These are phyloP conservation scores for Drosophila nigrodunni DNA, from an alignment of 1,140 invertebrate species.

Conservation along the genomic window DNA sequence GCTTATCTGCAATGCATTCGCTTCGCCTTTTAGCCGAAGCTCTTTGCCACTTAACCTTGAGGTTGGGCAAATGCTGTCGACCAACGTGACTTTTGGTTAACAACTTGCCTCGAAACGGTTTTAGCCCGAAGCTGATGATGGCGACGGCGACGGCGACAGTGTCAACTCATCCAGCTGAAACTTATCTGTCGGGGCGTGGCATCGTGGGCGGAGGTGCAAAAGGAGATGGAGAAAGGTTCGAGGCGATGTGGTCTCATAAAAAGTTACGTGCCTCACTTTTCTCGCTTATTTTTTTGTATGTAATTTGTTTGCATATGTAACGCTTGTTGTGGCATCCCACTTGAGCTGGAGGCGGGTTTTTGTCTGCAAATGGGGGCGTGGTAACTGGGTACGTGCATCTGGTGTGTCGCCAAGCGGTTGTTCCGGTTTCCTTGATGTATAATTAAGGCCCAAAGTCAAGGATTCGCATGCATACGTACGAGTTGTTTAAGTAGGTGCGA, in stretches of 20 bases:
- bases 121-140: conserved; percentile 16
- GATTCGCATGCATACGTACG: conserved; percentile 50
- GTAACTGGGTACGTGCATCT: conserved; percentile 21
- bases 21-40: conserved; percentile 34
- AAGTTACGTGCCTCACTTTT: conserved; percentile 59
- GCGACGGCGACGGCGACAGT: conserved; percentile 36
- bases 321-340: conserved; percentile 14
- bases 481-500: conserved; percentile 37
- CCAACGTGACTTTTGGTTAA: conserved; percentile 71
- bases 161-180: conserved; percentile 65
- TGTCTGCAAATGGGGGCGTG: not conserved
- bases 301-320: conserved; percentile 71
- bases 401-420: conserved; percentile 50
- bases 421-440: conserved; percentile 66
- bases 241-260: conserved; percentile 59
- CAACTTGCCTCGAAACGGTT: conserved; percentile 37
- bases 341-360: conserved; percentile 2
- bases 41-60: conserved; percentile 69
- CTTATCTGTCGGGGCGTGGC: conserved; percentile 20
- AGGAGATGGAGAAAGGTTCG: conserved; percentile 6
- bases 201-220: not conserved
- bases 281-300: conserved; percentile 31
- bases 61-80: conserved; percentile 40
- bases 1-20: conserved; percentile 49
- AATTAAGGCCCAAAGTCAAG: conserved; percentile 74